Conservation (phyloP, 2,113 vertebrate genomes). For the Holacanthus passer region DNA sequence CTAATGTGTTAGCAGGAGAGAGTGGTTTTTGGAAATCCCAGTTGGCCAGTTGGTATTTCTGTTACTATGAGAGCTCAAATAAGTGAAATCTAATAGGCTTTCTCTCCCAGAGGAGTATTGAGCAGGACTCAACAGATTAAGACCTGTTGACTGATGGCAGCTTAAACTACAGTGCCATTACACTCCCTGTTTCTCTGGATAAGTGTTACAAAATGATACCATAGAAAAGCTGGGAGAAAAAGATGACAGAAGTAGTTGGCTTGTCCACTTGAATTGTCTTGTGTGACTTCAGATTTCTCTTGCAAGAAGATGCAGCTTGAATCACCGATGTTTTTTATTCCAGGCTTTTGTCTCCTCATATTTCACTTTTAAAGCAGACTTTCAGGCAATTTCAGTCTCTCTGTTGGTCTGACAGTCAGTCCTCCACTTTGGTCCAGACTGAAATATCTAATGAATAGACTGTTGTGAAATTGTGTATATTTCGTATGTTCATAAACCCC, state of each 20-base stretch:
- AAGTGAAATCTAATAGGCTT: constrained; percentile 81
- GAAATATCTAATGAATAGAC: neutral
- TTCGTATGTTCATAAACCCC: neutral
- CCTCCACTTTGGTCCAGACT: too few species aligned
- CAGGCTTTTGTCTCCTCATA: constrained; percentile 6
- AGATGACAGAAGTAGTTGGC: constrained; percentile 36
- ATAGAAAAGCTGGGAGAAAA: constrained; percentile 27
- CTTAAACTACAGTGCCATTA: constrained; percentile 76
- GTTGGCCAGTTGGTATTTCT: constrained; percentile 69
- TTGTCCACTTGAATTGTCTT: constrained; percentile 37
- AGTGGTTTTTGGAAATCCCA: constrained; percentile 64
- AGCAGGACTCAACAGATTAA: constrained; percentile 82
- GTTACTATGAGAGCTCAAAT: constrained; percentile 75
- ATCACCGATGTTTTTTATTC: neutral
- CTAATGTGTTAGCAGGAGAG: constrained; percentile 51
- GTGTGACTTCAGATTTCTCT: constrained; percentile 1
- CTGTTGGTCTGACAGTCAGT: neutral
- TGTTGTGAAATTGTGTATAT: neutral
- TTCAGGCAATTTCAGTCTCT: neutral
- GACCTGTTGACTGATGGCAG: constrained; percentile 82
- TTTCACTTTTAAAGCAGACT: neutral
- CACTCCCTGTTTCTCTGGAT: constrained; percentile 61
- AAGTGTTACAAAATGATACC: constrained; percentile 55
- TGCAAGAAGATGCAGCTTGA: neutral
- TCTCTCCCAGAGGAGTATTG: constrained; percentile 72